Base-by-base conservation (phyloP, 2,113 vertebrate species). In the Corythoichthys haematopterus region DNA sequence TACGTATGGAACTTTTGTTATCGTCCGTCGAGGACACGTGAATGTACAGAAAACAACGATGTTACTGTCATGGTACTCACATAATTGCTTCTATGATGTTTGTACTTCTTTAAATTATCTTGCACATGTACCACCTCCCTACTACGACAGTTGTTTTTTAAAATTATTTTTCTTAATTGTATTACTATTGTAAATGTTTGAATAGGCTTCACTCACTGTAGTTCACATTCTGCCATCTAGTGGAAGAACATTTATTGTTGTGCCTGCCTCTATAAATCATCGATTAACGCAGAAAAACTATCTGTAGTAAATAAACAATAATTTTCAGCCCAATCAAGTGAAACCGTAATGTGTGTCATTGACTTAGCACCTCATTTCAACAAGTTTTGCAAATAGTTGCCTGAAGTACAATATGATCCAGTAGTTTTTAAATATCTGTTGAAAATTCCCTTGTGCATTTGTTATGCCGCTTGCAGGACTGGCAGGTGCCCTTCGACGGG, bases 401-500 rank as follows among this genome's bases (percentile, higher is more conserved):
- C 3, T 48, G 11, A 13, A 11, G 11, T 48, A 11, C 2, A 48
- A 11, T 14, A 2, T 48, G 12, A 48, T 13, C 47, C 47, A 50
- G 5, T 14, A 12, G 47, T 15, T 50, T 15, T 15, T 1, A 50
- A 3, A 13, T 50, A 4, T 50, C 47, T 28, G 20, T 4, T 43
- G 40, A 43, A 43, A 43, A 43, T 43, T 43, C 13, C 1, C 2
- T 50, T 15, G 4, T 15, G 12, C 1, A 9, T 47, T 4, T 36
- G 2, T 36, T 64, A 20, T 66, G 1, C 28, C 67, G 66, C 45
- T 6, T 69, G 4, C 46, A 88, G 86, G 80, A 52, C 59, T 86
- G 33, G 46, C 53, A 46, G 55, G 62, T 73, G 80, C 86, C 65
- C 70, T 88, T 13, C 67, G 4, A 51, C 81, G 77, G 50, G 56